These are phyloP conservation scores for Tragelaphus oryx DNA, from an alignment of 2,797 vertebrate genomes.

Conservation along the genomic window DNA sequence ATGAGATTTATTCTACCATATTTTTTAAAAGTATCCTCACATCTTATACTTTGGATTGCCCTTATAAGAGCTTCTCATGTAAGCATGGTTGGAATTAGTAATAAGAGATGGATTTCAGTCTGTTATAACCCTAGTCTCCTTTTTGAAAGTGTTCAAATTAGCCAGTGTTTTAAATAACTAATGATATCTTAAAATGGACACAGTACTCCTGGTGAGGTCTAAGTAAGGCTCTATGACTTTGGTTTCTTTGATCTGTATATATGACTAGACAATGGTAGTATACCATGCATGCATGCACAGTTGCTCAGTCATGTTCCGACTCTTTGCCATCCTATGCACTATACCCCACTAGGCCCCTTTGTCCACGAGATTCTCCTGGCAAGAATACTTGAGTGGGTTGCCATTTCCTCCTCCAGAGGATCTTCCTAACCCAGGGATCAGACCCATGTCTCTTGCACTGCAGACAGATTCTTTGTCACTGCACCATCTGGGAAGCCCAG, in stretches of 20 bases:
- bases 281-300: neutral
- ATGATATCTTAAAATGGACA: neutral
- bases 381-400: neutral
- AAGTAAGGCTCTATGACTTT: neutral
- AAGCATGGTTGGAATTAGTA: neutral
- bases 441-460: neutral
- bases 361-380: neutral
- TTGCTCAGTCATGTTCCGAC: neutral
- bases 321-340: neutral
- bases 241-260: neutral
- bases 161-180: neutral
- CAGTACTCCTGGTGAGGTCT: neutral
- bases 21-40: neutral
- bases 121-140: neutral
- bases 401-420: neutral
- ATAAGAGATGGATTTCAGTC: neutral
- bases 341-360: neutral
- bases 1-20: neutral
- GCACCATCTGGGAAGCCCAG: neutral
- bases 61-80: slow-evolving; percentile 6
- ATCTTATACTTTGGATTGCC: neutral
- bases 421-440: neutral
- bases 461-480: neutral
- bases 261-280: neutral
- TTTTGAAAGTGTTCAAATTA: neutral